phyloP scores from a whole-genome alignment of 2,113 vertebrate genomes.

The Menidia beryllina region DNA sequence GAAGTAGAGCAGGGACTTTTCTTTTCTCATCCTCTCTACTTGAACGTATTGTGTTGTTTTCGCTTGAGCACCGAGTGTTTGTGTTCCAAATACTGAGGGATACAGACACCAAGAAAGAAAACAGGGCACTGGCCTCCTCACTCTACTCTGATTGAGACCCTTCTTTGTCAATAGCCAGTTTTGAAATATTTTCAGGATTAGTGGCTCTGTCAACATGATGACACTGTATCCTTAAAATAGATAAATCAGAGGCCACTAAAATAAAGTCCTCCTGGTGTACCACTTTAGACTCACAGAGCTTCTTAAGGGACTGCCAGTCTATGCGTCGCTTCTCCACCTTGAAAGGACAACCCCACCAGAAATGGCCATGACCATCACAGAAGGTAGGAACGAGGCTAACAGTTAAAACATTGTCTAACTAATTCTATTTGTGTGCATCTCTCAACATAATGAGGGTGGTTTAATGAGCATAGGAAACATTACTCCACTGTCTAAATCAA shows the following conservation, averaged over 20 bases:
- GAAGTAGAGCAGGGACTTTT: background rate
- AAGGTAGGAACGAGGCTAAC: constrained; percentile 64
- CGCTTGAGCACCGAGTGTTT: background rate
- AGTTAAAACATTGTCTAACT: background rate
- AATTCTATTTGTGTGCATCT: background rate
- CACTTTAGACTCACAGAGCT: constrained; percentile 19
- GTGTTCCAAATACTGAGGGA: background rate
- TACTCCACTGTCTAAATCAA: background rate
- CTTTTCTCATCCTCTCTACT: background rate
- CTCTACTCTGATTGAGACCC: constrained; percentile 11
- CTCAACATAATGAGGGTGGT: background rate
- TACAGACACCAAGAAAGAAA: constrained; percentile 7
- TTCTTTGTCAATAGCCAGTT: constrained; percentile 62
- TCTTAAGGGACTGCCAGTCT: background rate
- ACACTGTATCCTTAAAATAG: constrained; percentile 70
- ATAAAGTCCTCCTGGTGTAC: constrained; percentile 39
- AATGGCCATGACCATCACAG: constrained; percentile 48
- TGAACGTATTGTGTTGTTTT: background rate
- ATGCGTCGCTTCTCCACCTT: background rate
- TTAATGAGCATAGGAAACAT: background rate
- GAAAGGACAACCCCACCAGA: constrained; percentile 33
- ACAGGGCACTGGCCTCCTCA: constrained; percentile 1
- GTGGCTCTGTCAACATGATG: constrained; percentile 52
- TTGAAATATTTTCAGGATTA: constrained; percentile 70
- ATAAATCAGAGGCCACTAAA: constrained; percentile 62